A percentile compares a stretch with the other conserved stretches of the same genome.
Conservation (phyloP, 2,888 invertebrate species). For the Cloeon dipterum region DNA sequence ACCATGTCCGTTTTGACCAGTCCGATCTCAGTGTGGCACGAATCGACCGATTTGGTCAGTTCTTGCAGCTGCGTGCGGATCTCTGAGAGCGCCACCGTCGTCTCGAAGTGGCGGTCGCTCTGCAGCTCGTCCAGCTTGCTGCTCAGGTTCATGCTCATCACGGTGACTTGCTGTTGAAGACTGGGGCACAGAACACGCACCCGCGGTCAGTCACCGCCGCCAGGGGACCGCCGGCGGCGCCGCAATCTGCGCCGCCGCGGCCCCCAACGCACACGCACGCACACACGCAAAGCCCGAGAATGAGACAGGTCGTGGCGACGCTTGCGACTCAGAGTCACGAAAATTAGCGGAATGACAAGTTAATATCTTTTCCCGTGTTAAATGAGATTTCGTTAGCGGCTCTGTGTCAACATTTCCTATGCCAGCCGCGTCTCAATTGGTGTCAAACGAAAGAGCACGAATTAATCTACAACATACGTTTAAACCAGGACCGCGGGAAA, state of each 20-base stretch:
- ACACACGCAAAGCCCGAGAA: not conserved
- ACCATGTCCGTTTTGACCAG: conserved; percentile 88
- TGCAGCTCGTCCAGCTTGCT: conserved; percentile 87
- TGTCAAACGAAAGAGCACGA: no score
- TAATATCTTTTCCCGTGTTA: no score
- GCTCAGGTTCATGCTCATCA: conserved; percentile 91
- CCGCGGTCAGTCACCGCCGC: not conserved
- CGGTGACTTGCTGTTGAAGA: conserved; percentile 94
- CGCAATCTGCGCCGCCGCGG: not conserved
- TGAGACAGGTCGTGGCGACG: not conserved
- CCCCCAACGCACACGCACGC: not conserved
- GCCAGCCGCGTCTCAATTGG: no score
- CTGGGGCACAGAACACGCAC: conserved; percentile 31
- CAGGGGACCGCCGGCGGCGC: not conserved
- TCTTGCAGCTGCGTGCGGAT: conserved; percentile 82
- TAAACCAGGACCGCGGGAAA: no score
- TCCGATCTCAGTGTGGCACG: conserved; percentile 83
- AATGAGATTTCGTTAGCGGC: no score
- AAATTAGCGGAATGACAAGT: no score
- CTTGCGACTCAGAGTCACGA: no score
- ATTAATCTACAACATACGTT: no score
- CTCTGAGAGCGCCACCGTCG: conserved; percentile 81
- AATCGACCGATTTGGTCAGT: conserved; percentile 82
- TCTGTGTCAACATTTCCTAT: no score
- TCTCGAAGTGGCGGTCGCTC: conserved; percentile 68